These are phyloP conservation scores for Cephonodes hylas DNA, from an alignment of 2,888 invertebrate species.

Conservation along the genomic window DNA sequence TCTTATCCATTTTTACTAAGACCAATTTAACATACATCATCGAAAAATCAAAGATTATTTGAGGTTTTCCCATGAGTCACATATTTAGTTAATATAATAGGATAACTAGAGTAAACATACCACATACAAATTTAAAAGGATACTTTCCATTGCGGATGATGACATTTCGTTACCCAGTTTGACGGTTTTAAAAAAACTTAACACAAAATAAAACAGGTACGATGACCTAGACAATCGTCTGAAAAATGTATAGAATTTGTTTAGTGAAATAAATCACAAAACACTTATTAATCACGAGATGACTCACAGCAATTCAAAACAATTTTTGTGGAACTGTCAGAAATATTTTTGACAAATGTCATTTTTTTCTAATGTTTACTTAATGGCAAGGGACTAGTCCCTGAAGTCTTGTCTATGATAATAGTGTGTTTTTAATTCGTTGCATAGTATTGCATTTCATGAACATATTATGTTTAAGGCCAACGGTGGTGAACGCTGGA, in stretches of 20 bases:
- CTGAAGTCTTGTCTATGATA: no score
- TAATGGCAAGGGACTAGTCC: no score
- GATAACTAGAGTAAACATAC: no score
- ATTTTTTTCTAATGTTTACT: no score
- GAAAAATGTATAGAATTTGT: background rate
- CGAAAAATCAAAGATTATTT: no score
- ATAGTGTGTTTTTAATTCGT: no score
- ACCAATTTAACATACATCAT: no score
- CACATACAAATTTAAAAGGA: constrained; percentile 82
- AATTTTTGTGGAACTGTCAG: constrained; percentile 17
- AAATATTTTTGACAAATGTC: background rate
- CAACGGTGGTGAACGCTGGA: background rate
- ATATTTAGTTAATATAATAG: background rate
- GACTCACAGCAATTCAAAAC: constrained; percentile 34
- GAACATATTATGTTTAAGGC: no score
- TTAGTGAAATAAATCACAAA: background rate
- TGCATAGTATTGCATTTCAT: no score
- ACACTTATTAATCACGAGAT: constrained; percentile 24
- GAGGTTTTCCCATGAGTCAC: background rate
- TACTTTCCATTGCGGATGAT: constrained; percentile 94
- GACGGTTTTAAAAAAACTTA: constrained; percentile 55
- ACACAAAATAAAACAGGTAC: constrained; percentile 40
- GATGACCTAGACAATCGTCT: constrained; percentile 15
- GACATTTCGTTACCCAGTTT: constrained; percentile 95
- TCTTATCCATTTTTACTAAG: no score